phyloP scores from a whole-genome alignment of 2,797 vertebrate genomes.

The Chromis chromis region DNA sequence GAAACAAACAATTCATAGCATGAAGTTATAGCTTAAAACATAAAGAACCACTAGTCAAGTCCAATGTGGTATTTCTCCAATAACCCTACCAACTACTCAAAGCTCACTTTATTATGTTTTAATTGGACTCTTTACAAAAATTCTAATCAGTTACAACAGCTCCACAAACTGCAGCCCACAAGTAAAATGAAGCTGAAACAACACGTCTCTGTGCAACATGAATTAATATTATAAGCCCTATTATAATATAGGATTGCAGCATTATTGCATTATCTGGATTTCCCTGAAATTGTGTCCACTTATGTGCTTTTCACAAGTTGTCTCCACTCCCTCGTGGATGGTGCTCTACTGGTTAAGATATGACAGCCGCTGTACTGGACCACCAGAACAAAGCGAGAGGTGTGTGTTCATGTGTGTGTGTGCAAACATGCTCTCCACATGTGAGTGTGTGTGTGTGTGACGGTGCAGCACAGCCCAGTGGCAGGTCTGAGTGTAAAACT shows the following conservation, averaged over 20 bases:
- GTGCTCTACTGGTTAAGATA: constrained; percentile 46
- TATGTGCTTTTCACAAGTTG: constrained; percentile 35
- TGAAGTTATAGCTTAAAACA: no score
- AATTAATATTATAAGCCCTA: neutral
- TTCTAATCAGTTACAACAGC: neutral
- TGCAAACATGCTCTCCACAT: constrained; percentile 37
- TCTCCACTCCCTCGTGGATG: constrained; percentile 44
- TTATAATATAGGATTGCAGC: neutral
- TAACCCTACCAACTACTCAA: no score
- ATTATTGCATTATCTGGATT: constrained; percentile 19
- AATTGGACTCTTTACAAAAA: no score
- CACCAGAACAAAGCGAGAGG: constrained; percentile 68
- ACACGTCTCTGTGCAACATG: neutral
- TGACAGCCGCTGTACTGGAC: constrained; percentile 66
- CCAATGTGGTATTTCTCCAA: no score
- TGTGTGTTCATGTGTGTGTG: constrained; percentile 23
- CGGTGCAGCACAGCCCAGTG: constrained; percentile 73
- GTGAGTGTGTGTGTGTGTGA: constrained; percentile 52
- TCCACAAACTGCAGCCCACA: neutral
- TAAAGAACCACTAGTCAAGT: no score
- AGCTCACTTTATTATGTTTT: no score
- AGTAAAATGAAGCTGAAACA: neutral
- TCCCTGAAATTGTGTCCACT: neutral
- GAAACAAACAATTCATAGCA: no score
- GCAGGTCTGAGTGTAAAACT: constrained; percentile 82